A percentile compares a stretch with the other conserved stretches of the same genome.
These are phyloP conservation scores for Tachycineta bicolor DNA, from an alignment of 2,113 vertebrate species.

Conservation along the genomic window DNA sequence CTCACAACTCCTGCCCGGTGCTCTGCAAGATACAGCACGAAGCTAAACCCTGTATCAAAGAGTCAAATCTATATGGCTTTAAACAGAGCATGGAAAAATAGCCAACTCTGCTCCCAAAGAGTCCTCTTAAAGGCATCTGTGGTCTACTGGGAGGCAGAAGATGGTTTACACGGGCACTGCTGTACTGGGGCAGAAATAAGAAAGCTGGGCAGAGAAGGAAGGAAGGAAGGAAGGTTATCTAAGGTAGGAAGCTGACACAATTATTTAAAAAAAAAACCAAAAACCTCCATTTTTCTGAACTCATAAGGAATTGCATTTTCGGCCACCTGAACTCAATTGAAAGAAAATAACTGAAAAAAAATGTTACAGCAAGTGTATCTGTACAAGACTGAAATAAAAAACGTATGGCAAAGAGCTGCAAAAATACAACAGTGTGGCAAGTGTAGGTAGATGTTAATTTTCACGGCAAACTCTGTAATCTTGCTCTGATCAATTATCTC, in stretches of 20 bases:
- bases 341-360: constrained; percentile 10
- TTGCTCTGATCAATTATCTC: constrained; percentile 12
- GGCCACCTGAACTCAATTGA: not conserved
- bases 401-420: not conserved
- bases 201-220: not conserved
- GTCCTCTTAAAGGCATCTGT: not conserved
- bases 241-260: not conserved
- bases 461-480: constrained; percentile 10
- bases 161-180: not conserved
- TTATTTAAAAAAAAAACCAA: not conserved
- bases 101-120: not conserved
- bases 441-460: not conserved
- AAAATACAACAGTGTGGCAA: not conserved
- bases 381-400: not conserved
- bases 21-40: not conserved
- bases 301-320: not conserved
- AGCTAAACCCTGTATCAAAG: not conserved
- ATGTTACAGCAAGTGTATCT: not conserved
- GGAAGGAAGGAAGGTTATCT: not conserved
- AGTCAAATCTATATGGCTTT: not conserved
- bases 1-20: not conserved
- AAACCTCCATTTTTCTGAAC: not conserved
- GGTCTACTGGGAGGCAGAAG: not conserved
- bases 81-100: not conserved
- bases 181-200: not conserved